Evolutionary conservation across 2,113 vertebrate genomes (phyloP).

Genomic region (Melanotaenia duboulayi): DNA sequence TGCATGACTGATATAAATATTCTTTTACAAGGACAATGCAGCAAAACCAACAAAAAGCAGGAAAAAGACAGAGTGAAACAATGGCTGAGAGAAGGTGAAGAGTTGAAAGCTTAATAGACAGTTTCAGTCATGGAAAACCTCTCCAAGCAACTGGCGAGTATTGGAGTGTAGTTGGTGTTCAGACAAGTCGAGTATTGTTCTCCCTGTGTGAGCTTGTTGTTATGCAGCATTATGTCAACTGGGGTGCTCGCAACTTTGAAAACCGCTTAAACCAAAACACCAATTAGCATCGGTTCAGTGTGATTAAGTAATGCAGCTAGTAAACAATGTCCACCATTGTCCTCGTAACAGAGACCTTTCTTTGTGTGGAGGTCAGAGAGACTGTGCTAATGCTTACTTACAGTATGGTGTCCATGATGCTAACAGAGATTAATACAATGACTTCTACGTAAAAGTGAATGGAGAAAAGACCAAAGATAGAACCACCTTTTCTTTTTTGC

Average conservation of each 20-base stretch:
- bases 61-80: slow-evolving; percentile 11
- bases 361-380: slow-evolving; percentile 68
- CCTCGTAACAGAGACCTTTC: slow-evolving; percentile 48
- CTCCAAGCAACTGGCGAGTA: slow-evolving; percentile 47
- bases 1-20: slow-evolving; percentile 4
- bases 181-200: slow-evolving; percentile 81
- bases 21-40: slow-evolving; percentile 21
- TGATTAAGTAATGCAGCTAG: slow-evolving; percentile 72
- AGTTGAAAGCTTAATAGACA: slow-evolving; percentile 18
- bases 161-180: slow-evolving; percentile 48
- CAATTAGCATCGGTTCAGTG: slow-evolving; percentile 83
- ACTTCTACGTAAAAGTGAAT: slow-evolving; percentile 11
- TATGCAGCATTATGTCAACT: slow-evolving; percentile 65
- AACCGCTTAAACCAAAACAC: slow-evolving; percentile 88
- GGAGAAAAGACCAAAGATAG: not conserved
- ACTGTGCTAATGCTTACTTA: slow-evolving; percentile 52
- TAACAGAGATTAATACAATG: not conserved
- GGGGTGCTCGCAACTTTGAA: slow-evolving; percentile 85
- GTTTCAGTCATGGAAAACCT: slow-evolving; percentile 51
- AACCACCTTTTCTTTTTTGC: slow-evolving; percentile 4
- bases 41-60: slow-evolving; percentile 24
- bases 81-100: slow-evolving; percentile 14
- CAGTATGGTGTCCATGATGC: slow-evolving; percentile 31
- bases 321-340: slow-evolving; percentile 82
- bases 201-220: slow-evolving; percentile 57